A percentile compares a stretch with the other conserved stretches of the same genome.
Conservation (phyloP, 2,888 invertebrate genomes). For the Tetheella fluctuosa region DNA sequence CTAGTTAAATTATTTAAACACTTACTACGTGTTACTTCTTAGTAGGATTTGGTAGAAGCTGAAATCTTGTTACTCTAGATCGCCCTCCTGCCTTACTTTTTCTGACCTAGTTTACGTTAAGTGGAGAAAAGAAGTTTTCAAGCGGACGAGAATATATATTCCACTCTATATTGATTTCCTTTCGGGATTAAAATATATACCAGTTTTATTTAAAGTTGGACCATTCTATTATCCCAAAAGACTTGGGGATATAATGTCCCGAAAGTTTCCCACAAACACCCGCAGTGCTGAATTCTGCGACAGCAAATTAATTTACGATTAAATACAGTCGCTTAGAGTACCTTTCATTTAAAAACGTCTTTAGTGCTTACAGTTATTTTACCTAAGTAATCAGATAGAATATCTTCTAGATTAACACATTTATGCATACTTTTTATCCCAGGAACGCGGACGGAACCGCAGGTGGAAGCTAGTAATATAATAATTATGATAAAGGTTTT, state of each 20-base stretch:
- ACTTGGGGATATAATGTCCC: neutral
- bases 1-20: too few relatives aligned
- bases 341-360: neutral
- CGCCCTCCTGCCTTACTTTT: neutral
- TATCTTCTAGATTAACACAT: too few relatives aligned
- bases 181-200: neutral
- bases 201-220: neutral
- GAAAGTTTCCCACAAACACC: neutral
- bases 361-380: neutral
- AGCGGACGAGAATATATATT: too few relatives aligned
- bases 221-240: neutral
- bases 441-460: too few relatives aligned
- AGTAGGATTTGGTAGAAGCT: neutral
- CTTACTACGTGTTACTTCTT: neutral
- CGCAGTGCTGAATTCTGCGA: neutral
- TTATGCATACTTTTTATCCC: too few relatives aligned
- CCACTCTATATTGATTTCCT: neutral
- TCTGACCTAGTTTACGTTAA: conserved; percentile 3
- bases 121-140: neutral
- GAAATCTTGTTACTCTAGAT: neutral
- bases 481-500: too few relatives aligned
- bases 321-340: neutral
- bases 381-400: neutral
- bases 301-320: conserved; percentile 2
- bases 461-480: too few relatives aligned